These are phyloP conservation scores for Gila robusta DNA, from an alignment of 2,797 vertebrate genomes.

Conservation along the genomic window DNA sequence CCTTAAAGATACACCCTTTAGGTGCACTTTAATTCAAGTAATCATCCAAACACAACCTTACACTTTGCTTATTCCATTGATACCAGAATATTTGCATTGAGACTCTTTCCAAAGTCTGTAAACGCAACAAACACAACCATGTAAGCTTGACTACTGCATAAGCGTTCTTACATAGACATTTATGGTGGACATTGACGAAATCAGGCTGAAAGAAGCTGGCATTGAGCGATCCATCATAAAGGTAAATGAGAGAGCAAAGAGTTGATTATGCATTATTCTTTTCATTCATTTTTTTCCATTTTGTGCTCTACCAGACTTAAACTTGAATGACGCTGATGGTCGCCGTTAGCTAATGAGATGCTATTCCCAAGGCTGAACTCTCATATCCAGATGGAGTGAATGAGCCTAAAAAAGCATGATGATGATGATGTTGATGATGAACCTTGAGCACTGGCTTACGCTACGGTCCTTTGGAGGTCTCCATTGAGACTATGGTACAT, in stretches of 20 bases:
- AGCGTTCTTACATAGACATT: neutral
- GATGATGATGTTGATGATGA: neutral
- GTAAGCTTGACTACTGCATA: neutral
- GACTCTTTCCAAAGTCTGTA: neutral
- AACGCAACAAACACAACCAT: neutral
- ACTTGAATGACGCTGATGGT: constrained; percentile 25
- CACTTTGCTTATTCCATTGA: neutral
- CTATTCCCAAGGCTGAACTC: constrained; percentile 70
- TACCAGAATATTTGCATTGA: neutral
- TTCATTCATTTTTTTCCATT: constrained; percentile 19
- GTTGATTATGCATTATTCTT: constrained; percentile 11
- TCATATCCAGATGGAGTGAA: constrained; percentile 61
- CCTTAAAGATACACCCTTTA: neutral
- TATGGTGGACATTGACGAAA: neutral
- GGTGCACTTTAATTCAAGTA: neutral
- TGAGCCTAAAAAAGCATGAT: neutral
- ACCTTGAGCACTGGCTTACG: neutral
- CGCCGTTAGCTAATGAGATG: constrained; percentile 53
- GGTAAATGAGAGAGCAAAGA: neutral
- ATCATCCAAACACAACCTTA: neutral
- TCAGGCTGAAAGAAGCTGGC: neutral
- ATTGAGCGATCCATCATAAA: constrained; percentile 8
- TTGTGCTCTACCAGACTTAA: constrained; percentile 30
- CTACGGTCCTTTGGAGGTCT: neutral
- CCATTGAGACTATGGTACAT: constrained; percentile 49